A percentile compares a stretch with the other conserved stretches of the same genome.
Conservation (phyloP, 2,888 invertebrate species). For the Anoncus sp. region DNA sequence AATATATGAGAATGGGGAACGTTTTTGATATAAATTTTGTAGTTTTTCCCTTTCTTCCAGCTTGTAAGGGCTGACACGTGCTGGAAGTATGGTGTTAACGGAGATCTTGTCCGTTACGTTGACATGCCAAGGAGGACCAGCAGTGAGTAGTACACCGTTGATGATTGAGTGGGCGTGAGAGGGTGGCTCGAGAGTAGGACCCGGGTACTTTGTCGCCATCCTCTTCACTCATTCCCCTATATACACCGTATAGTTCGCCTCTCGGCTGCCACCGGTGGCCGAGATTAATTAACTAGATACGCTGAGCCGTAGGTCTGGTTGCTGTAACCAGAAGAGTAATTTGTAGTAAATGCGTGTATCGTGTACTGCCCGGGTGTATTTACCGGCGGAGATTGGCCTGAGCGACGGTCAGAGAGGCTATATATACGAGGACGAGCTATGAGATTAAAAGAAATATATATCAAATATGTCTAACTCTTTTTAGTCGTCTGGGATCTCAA, state of each 20-base stretch:
- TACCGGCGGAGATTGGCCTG: no score
- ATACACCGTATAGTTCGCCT: constrained; percentile 48
- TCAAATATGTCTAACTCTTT: no score
- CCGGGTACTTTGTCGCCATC: constrained; percentile 46
- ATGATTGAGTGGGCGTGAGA: constrained; percentile 30
- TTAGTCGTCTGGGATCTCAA: no score
- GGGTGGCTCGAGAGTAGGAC: constrained; percentile 41
- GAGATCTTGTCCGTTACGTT: constrained; percentile 26
- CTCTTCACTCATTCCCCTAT: constrained; percentile 4
- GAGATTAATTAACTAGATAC: constrained; percentile 83
- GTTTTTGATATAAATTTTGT: no score
- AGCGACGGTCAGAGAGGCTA: no score
- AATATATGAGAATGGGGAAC: no score
- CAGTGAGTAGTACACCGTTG: constrained; percentile 8
- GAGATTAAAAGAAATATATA: no score
- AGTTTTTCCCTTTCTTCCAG: background rate
- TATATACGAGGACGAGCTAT: no score
- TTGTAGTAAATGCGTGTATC: constrained; percentile 40
- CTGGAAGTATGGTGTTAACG: background rate
- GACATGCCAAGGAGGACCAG: constrained; percentile 41
- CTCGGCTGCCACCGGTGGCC: constrained; percentile 73
- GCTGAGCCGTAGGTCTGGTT: constrained; percentile 57
- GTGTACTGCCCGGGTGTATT: constrained; percentile 14
- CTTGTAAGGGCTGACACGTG: background rate
- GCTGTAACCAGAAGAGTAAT: constrained; percentile 55